Base-by-base conservation (phyloP, 1,140 invertebrate species). In the Diuraphis noxia region DNA sequence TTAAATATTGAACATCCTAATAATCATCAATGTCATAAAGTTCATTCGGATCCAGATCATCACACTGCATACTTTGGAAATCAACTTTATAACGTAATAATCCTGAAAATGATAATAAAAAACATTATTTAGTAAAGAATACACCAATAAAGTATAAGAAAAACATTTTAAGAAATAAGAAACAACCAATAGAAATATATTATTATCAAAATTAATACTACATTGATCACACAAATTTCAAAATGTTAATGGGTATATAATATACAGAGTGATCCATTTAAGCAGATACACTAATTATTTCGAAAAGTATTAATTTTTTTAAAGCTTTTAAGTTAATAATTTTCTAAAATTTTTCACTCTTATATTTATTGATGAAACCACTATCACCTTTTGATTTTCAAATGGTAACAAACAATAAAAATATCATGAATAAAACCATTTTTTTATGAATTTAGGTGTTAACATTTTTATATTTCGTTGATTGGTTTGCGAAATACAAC, bases 51-150 rank as follows among this genome's bases (percentile, higher is more conserved):
- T 97, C 97, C 93, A 96, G 95, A 88, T 98, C 97, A 93, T 98
- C 97, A 93, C 97, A 95, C 94, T 99, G 98, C 95, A 99, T 96
- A 94, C 97, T 97, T 94, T 99, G 98, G 96, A 99, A 98, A 95
- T 99, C 99, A 93, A 99, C 98, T 95, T 99, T 98, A 96, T 99
- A 99, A 92, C 99, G 97, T 93, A 99, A 96, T 93, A 99, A 96
- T 94, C 98, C 98, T 99, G 95, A 30, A 95, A 95, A 94, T 93
- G 93, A 93, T 92, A 93, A 92, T 92, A 92, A 92, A 92, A 25
- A 0, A 30, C 84, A 77, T 82, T 43, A 2, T 38, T 86, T 46
- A 84, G 91, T 30, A 30, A 86, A 52, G n/a, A 84, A 38, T 36
- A 40, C 9, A 81, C 9, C 7, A 36, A 82, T 17, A 25, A 84